Evolutionary conservation across 2,113 vertebrate species (phyloP).

Genomic region (Odontesthes bonariensis): DNA sequence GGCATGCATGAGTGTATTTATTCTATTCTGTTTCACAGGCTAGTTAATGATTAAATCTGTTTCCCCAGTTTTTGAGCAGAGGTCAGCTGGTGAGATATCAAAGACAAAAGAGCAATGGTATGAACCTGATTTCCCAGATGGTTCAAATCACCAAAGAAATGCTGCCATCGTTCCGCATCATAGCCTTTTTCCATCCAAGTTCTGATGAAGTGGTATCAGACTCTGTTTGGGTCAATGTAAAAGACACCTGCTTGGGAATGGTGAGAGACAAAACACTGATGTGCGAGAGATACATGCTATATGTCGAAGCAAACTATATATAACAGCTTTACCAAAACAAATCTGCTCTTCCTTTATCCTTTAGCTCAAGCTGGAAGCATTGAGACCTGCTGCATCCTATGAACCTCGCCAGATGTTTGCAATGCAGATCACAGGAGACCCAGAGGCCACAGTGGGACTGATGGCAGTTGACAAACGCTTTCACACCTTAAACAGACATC

Average conservation of each 20-base stretch:
- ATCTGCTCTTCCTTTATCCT: background rate
- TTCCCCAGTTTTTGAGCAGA: slow-evolving; percentile 75
- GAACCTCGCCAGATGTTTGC: slow-evolving; percentile 21
- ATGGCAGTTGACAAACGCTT: slow-evolving; percentile 84
- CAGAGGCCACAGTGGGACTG: slow-evolving; percentile 78
- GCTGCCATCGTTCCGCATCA: slow-evolving; percentile 80
- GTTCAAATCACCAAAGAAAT: slow-evolving; percentile 63
- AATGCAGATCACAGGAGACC: slow-evolving; percentile 76
- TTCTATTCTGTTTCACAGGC: background rate
- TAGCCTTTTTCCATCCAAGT: slow-evolving; percentile 76
- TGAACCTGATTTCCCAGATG: slow-evolving; percentile 43
- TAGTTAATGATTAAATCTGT: background rate
- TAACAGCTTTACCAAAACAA: background rate
- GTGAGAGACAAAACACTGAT: slow-evolving; percentile 56
- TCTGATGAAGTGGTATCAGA: slow-evolving; percentile 81
- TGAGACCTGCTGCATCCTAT: background rate
- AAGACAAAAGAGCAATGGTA: slow-evolving; percentile 15
- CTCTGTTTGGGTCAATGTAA: slow-evolving; percentile 80
- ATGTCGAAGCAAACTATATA: background rate
- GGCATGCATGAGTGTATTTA: background rate
- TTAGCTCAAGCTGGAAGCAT: slow-evolving; percentile 70
- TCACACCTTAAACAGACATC: slow-evolving; percentile 77
- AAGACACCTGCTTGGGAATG: slow-evolving; percentile 78
- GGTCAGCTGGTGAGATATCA: slow-evolving; percentile 69
- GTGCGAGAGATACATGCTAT: background rate